Evolutionary conservation across 2,113 vertebrate genomes (phyloP), one percentile per base, ranked within the genome.

Genomic region (Leptobrachium ailaonicum): DNA sequence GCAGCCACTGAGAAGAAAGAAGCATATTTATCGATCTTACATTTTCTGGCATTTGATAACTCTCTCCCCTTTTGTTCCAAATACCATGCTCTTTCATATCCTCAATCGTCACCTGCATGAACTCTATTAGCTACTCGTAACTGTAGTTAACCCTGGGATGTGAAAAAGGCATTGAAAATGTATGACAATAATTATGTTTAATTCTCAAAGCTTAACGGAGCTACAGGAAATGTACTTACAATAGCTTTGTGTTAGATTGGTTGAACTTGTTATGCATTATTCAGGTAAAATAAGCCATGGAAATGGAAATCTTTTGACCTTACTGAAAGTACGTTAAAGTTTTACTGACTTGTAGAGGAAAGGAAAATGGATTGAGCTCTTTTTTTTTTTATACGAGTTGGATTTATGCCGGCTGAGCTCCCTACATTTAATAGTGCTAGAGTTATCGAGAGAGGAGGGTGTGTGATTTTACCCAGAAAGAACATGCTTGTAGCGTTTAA

Each of bases 281-380:
- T 81, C 71, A 81, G 72, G 71, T 74, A 74, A 81, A 68, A 74
- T 68, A 45, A 81, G 50, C 72, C 50, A 72, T 41, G 66, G 69
- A 75, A 75, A 81, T 75, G 79, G 64, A 75, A 81, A 75, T 75
- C 79, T 81, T 81, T 69, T 81, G 72, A 81, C 79, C 79, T 81
- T 81, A 75, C 64, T 62, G 69, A 75, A 73, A 81, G 63, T 81
- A 44, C 41, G 72, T 63, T 74, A 75, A 75, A 75, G 79, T 81
- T 81, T 75, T 60, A 81, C 79, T 60, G 41, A 60, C 78, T 78
- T 78, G 43, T 67, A 63, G 56, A 41, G 43, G 40, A 50, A 68
- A 60, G 41, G 62, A 75, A 69, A 81, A 74, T 68, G 42, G 13
- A 10, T 73, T n/a, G 13, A 42, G 45, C 11, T 80, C 64, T 73